phyloP scores from a whole-genome alignment of 2,797 vertebrate species.

The Pseudochromis fuscus region DNA sequence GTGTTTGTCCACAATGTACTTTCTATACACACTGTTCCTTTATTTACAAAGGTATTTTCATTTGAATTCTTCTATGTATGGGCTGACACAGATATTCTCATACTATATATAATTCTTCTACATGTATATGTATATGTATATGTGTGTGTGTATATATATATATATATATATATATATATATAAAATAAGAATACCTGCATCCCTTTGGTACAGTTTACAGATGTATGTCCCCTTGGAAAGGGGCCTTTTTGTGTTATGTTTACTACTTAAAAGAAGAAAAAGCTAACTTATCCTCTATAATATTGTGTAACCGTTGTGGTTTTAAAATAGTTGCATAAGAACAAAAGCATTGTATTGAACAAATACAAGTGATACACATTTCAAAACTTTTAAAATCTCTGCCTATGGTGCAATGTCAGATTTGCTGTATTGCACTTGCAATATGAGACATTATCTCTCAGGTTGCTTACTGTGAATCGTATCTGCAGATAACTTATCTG shows the following conservation, averaged over 20 bases:
- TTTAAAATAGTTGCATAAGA: slow-evolving; percentile 12
- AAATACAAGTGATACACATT: slow-evolving; percentile 14
- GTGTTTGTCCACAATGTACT: too few relatives aligned
- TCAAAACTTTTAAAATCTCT: slow-evolving; percentile 28
- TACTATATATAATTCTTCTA: too few relatives aligned
- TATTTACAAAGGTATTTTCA: too few relatives aligned
- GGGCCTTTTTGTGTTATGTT: neutral
- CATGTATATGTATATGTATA: too few relatives aligned
- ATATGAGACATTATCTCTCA: neutral
- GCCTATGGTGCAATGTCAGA: slow-evolving; percentile 20
- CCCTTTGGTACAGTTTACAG: too few relatives aligned
- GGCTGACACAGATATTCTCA: too few relatives aligned
- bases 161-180: too few relatives aligned
- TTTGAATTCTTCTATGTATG: too few relatives aligned
- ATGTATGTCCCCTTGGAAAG: too few relatives aligned
- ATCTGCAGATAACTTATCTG: slow-evolving; percentile 29
- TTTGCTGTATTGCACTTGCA: slow-evolving; percentile 5
- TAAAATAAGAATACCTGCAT: too few relatives aligned
- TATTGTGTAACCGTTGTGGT: neutral
- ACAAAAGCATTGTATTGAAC: slow-evolving; percentile 9
- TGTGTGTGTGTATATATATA: too few relatives aligned
- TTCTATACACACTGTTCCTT: too few relatives aligned
- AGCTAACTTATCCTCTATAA: neutral
- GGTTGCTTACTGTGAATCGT: slow-evolving; percentile 11
- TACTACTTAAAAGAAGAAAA: neutral